phyloP scores from a whole-genome alignment of 2,113 vertebrate genomes.

The Apus apus region DNA sequence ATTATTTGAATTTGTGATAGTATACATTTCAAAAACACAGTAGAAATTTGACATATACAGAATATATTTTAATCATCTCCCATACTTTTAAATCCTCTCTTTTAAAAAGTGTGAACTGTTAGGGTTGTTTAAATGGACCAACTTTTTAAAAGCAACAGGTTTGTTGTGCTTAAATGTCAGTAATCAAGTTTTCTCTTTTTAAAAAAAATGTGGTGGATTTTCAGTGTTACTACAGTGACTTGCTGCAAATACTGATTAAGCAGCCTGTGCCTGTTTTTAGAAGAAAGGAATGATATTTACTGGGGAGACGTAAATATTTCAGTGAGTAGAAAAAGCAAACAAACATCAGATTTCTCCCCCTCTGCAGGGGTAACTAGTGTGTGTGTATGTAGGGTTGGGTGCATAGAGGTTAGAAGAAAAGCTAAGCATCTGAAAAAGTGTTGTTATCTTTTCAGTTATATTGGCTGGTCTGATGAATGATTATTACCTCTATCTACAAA shows the following conservation, averaged over 20 bases:
- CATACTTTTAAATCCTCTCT: neutral
- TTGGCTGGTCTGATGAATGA: neutral
- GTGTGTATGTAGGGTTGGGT: neutral
- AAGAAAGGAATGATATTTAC: neutral
- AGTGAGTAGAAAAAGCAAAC: neutral
- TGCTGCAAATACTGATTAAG: neutral
- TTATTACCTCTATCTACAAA: neutral
- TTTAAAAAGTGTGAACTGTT: neutral
- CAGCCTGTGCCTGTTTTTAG: neutral
- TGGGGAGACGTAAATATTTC: neutral
- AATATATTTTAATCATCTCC: neutral
- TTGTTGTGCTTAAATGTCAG: neutral
- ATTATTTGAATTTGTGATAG: neutral
- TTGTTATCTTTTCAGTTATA: neutral
- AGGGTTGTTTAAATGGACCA: neutral
- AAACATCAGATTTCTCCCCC: neutral
- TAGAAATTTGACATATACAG: neutral
- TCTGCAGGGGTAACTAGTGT: neutral
- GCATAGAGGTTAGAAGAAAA: neutral
- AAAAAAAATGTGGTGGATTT: neutral
- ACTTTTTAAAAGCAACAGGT: neutral
- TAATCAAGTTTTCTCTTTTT: neutral
- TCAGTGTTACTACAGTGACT: neutral
- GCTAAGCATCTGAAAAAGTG: neutral
- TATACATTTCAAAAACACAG: neutral